Evolutionary conservation across 2,797 vertebrate species (phyloP).

Genomic region (Poliocrania exsul): DNA sequence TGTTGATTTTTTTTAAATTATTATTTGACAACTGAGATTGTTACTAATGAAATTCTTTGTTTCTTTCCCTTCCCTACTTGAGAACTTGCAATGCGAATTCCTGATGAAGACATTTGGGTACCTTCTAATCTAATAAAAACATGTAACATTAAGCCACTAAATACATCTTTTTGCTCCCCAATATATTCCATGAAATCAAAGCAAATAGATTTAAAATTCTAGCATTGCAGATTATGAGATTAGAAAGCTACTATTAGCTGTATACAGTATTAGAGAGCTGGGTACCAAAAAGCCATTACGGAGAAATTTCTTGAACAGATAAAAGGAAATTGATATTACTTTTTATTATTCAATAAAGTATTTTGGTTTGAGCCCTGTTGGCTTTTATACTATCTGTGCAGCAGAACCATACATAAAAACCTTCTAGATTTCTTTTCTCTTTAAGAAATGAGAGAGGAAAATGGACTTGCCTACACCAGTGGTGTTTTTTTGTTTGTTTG

Average conservation of each 20-base stretch:
- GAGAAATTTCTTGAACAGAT: conserved; percentile 70
- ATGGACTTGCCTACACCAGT: background rate
- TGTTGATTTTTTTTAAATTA: no score
- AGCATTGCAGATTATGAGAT: conserved; percentile 71
- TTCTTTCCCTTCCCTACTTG: background rate
- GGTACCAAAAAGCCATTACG: conserved; percentile 44
- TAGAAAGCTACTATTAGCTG: conserved; percentile 77
- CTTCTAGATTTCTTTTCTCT: background rate
- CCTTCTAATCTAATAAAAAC: conserved; percentile 71
- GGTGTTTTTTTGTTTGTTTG: no score
- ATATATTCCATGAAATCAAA: conserved; percentile 73
- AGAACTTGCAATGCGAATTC: conserved; percentile 2
- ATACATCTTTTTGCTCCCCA: conserved; percentile 60
- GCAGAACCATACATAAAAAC: conserved; percentile 8
- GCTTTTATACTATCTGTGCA: conserved; percentile 1
- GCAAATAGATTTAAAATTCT: conserved; percentile 77
- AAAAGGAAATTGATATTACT: conserved; percentile 64
- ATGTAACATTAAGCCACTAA: conserved; percentile 66
- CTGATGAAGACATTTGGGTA: conserved; percentile 62
- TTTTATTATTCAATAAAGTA: conserved; percentile 69
- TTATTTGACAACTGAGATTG: background rate
- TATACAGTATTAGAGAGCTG: conserved; percentile 53
- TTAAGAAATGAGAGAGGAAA: background rate
- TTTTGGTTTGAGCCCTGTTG: conserved; percentile 27
- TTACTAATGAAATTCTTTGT: background rate